phyloP scores from a whole-genome alignment of 2,113 vertebrate species.

The Steatornis caripensis region DNA sequence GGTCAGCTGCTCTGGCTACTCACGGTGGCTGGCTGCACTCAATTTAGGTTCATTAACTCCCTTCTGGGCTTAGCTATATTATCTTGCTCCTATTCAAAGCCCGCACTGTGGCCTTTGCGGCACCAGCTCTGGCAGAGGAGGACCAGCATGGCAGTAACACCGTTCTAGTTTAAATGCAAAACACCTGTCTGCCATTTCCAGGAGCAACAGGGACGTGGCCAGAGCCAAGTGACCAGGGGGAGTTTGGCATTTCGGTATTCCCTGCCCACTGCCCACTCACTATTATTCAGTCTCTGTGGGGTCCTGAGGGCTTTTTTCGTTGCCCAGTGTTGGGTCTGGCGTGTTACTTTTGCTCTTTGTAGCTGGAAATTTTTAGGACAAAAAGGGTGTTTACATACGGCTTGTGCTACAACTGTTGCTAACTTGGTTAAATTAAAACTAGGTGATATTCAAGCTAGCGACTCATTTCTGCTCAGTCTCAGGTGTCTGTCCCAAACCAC shows the following conservation, averaged over 20 bases:
- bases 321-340: not conserved
- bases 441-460: not conserved
- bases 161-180: not conserved
- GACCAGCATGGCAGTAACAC: not conserved
- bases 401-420: not conserved
- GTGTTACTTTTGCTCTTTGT: not conserved
- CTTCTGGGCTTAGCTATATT: not conserved
- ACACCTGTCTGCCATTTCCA: not conserved
- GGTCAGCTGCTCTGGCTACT: not conserved
- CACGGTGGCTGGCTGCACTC: not conserved
- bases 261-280: not conserved
- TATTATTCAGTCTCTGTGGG: not conserved
- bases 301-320: not conserved
- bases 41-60: not conserved
- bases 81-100: not conserved
- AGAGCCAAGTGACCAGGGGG: not conserved
- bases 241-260: not conserved
- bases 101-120: not conserved
- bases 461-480: not conserved
- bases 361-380: not conserved
- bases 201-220: not conserved
- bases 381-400: rapidly evolving
- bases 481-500: not conserved
- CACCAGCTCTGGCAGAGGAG: not conserved
- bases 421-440: not conserved